phyloP scores from a whole-genome alignment of 1,140 invertebrate species.

The Leptopilina boulardi region DNA sequence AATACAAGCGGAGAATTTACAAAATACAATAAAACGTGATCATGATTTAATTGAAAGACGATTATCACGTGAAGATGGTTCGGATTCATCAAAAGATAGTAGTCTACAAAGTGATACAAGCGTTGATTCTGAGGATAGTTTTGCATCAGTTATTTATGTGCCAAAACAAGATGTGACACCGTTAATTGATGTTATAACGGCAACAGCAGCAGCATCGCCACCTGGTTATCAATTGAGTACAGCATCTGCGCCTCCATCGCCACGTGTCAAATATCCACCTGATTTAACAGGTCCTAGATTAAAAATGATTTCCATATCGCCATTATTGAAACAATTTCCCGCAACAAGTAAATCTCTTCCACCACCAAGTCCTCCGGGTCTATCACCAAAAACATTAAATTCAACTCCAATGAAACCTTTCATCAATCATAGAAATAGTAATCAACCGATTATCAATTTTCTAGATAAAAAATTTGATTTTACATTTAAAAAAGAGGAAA shows the following conservation, averaged over 20 bases:
- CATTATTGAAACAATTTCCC: slow-evolving; percentile 70
- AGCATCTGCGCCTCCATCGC: slow-evolving; percentile 84
- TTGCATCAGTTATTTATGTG: slow-evolving; percentile 92
- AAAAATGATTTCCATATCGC: slow-evolving; percentile 69
- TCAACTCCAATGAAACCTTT: slow-evolving; percentile 50
- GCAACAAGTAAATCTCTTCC: slow-evolving; percentile 68
- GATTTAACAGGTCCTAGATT: slow-evolving; percentile 58
- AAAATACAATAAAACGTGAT: slow-evolving; percentile 67
- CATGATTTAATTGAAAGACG: slow-evolving; percentile 76
- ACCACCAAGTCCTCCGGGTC: slow-evolving; percentile 67
- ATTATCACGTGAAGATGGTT: slow-evolving; percentile 88
- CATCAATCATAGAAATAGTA: slow-evolving; percentile 51
- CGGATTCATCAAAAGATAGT: slow-evolving; percentile 93
- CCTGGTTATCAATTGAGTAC: slow-evolving; percentile 61
- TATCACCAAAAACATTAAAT: slow-evolving; percentile 61
- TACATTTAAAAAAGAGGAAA: slow-evolving; percentile 34
- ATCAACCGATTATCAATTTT: slow-evolving; percentile 17
- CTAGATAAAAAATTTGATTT: slow-evolving; percentile 42
- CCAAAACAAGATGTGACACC: slow-evolving; percentile 77
- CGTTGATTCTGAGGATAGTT: slow-evolving; percentile 94
- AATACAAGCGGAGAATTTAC: slow-evolving; percentile 61
- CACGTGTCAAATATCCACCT: slow-evolving; percentile 75
- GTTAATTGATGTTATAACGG: slow-evolving; percentile 53
- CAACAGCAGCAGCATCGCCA: too few relatives aligned
- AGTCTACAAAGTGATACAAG: slow-evolving; percentile 95